Evolutionary conservation across 2,113 vertebrate species (phyloP), one percentile per base, ranked within the genome.

Genomic region (Phycodurus eques): DNA sequence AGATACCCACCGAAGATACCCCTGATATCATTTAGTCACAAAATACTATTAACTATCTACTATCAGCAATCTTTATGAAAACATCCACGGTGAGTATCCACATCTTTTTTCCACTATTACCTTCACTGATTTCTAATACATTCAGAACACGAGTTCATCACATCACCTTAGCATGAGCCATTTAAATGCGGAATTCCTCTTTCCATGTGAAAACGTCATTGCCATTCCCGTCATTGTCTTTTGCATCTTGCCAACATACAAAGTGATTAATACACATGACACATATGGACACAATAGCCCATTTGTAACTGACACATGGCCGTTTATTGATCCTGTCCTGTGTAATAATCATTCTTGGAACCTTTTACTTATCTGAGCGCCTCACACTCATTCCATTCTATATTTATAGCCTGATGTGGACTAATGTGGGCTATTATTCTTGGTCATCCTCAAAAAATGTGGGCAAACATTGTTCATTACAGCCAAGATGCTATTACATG

Each of bases 401-500:
- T 68, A 39, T 78, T 83, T 79, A 56, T 20, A 74, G 85, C 75
- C 71, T 81, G 72, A 75, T 76, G 73, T 60, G 39, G 63, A 43
- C 72, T 72, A 72, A 81, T 81, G 84, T 81, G 35, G 35, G 35
- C 35, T 39, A 39, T 73, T 76, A 68, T 81, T 73, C 43, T 51
- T 33, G 31, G 1, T 17, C 31, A 8, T 33, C 31, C 13, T 60
- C 57, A 33, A 22, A 60, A 60, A 60, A 4, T 60, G 13, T 60
- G 27, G 5, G 79, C 70, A 72, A 84, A 72, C 14, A 74, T 60
- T 81, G 57, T 87, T 89, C 80, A 88, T 87, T 83, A 85, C 76
- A 87, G 61, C 72, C 83, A 79, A 49, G 67, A 81, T 57, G 65
- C 75, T 62, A 81, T 89, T 86, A 83, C 81, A 91, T 77, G 85